Base-by-base conservation (phyloP, 1,140 invertebrate species). In the Bilobella aurantiaca region DNA sequence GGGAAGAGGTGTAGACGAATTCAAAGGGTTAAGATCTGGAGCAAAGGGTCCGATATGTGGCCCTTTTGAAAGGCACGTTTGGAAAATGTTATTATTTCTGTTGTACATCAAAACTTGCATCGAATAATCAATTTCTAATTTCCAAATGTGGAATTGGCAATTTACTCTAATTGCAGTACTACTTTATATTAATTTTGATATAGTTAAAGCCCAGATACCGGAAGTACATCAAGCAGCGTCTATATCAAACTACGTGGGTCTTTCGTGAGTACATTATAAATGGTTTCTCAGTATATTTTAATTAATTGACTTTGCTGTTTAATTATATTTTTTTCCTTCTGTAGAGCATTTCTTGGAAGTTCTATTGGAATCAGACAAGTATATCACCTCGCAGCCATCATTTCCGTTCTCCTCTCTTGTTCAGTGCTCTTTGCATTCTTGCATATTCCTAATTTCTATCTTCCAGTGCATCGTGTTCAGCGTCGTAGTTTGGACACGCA, bases 161-260 rank as follows among this genome's bases (percentile, higher is more conserved):
- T n/a, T n/a, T n/a, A n/a, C n/a, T n/a, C n/a, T n/a, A n/a, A n/a
- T n/a, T n/a, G n/a, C n/a, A n/a, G n/a, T 8, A 42, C 34, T 12
- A 42, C 18, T 42, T 8, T 18, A 12, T 12, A 42, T 42, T 42
- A 8, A 42, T 18, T 42, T 42, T 42, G 8, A 18, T 42, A 8
- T 5, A 27, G 29, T 46, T 21, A 1, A 32, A 64, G 63, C 34
- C 14, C 56, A 63, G 63, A 32, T 65, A 21, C 71, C 71, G 2
- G 71, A 73, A 64, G 37, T 73, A 31, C 68, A 73, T 68, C 71
- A 73, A 58, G 66, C 69, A 1, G 71, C 71, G 34, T 12, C 30
- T 18, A 25, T 73, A 2, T 29, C 71, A 0, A n/a, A 56, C 30
- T 73, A 66, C 56, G 66, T 67, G 0, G 68, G 71, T 57, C 68